These are phyloP conservation scores for Drosophila subquinaria DNA, from an alignment of 2,888 invertebrate genomes.

Conservation along the genomic window DNA sequence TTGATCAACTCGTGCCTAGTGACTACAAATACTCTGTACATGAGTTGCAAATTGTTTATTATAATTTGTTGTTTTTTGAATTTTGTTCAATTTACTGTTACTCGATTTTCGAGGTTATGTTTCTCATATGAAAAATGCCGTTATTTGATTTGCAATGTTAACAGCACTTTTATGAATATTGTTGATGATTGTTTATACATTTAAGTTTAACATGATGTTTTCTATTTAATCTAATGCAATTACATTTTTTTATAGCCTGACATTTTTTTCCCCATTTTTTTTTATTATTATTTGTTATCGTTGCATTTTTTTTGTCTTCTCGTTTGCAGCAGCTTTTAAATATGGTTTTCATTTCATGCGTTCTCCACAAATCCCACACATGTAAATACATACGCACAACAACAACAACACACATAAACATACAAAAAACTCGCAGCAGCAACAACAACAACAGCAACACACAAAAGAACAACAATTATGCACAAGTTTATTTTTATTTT, in stretches of 20 bases:
- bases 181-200: neutral
- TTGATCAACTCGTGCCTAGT: neutral
- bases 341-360: conserved; percentile 43
- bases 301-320: conserved; percentile 29
- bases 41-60: conserved; percentile 12
- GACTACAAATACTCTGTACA: conserved; percentile 9
- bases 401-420: conserved; percentile 5
- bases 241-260: conserved; percentile 9
- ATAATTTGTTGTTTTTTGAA: neutral
- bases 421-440: conserved; percentile 7
- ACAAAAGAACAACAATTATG: conserved; percentile 2
- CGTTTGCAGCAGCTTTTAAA: conserved; percentile 44
- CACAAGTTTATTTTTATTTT: neutral
- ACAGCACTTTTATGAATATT: conserved; percentile 17
- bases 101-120: conserved; percentile 8
- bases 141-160: conserved; percentile 18
- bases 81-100: conserved; percentile 15
- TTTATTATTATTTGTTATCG: conserved; percentile 4
- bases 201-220: conserved; percentile 11
- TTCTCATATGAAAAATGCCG: neutral
- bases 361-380: conserved; percentile 22
- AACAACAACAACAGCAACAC: conserved; percentile 5
- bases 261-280: conserved; percentile 9
- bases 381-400: conserved; percentile 33
- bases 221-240: conserved; percentile 9